Percentiles rank a stretch among this genome's conserved stretches.
Evolutionary conservation across 2,113 vertebrate genomes (phyloP).

Genomic region (Cygnus atratus): DNA sequence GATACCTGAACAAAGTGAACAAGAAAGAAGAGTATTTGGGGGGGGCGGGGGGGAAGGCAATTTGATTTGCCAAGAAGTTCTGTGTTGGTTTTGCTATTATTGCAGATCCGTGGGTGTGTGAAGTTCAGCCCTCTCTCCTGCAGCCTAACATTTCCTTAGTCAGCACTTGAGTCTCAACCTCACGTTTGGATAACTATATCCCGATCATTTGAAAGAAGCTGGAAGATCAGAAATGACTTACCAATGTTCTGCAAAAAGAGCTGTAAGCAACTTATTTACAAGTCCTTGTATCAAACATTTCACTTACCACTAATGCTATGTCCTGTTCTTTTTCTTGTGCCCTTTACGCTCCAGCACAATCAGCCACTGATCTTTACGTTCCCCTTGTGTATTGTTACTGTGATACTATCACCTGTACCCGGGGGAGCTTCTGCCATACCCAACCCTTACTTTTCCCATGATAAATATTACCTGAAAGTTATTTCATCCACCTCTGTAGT

Average conservation of each 20-base stretch:
- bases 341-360: not conserved
- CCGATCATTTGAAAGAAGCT: not conserved
- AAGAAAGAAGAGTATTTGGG: not conserved
- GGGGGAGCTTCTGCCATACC: not conserved
- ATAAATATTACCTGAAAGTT: not conserved
- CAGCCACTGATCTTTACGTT: not conserved
- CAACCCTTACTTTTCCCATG: not conserved
- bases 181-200: not conserved
- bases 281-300: not conserved
- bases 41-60: too few species aligned
- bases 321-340: not conserved
- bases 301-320: not conserved
- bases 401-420: not conserved
- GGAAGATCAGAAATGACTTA: not conserved
- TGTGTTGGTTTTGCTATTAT: not conserved
- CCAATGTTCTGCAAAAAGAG: not conserved
- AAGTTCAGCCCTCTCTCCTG: not conserved
- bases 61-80: not conserved
- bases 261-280: not conserved
- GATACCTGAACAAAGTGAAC: not conserved
- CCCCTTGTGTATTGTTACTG: not conserved
- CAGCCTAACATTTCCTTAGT: not conserved
- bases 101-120: constrained; percentile 19
- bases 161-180: not conserved
- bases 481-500: not conserved